These are phyloP conservation scores for Astropecten irregularis DNA, from an alignment of 53 echinoderm and acorn worm genomes.

Conservation along the genomic window DNA sequence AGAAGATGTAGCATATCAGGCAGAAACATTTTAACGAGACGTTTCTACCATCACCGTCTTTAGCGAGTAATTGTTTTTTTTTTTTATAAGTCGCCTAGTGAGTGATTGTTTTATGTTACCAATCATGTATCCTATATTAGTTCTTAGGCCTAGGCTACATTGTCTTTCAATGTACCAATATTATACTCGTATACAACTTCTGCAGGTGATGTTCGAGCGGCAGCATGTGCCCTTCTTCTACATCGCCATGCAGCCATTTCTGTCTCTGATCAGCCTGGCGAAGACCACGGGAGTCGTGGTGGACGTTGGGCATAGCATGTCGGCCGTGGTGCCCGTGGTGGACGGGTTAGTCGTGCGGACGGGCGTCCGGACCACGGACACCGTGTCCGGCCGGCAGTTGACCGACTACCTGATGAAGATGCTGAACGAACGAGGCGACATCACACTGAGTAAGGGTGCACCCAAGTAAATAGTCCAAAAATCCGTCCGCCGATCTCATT, in stretches of 20 bases:
- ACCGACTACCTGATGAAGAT: slow-evolving; percentile 48
- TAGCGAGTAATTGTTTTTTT: too few species aligned
- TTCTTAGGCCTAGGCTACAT: too few species aligned
- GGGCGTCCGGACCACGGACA: slow-evolving; percentile 22
- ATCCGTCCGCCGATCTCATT: too few species aligned
- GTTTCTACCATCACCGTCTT: too few species aligned
- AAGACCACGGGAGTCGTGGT: slow-evolving; percentile 86
- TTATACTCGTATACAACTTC: too few species aligned
- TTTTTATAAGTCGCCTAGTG: too few species aligned
- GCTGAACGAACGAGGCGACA: slow-evolving; percentile 18
- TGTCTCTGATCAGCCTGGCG: slow-evolving; percentile 70
- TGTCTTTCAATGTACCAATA: too few species aligned
- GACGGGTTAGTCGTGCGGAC: slow-evolving; percentile 10
- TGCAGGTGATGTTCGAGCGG: slow-evolving; percentile 84
- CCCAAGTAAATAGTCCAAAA: too few species aligned
- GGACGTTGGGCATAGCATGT: slow-evolving; percentile 83
- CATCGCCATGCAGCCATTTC: slow-evolving; percentile 76
- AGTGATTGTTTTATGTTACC: too few species aligned
- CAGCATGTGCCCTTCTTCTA: slow-evolving; percentile 87
- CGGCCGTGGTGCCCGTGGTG: slow-evolving; percentile 77
- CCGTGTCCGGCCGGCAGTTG: slow-evolving; percentile 40
- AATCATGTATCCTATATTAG: too few species aligned
- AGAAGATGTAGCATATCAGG: too few species aligned
- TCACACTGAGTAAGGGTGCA: slow-evolving; percentile 18
- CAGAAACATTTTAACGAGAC: too few species aligned